phyloP scores from a whole-genome alignment of 2,797 vertebrate genomes.

The Peromyscus nudipes region DNA sequence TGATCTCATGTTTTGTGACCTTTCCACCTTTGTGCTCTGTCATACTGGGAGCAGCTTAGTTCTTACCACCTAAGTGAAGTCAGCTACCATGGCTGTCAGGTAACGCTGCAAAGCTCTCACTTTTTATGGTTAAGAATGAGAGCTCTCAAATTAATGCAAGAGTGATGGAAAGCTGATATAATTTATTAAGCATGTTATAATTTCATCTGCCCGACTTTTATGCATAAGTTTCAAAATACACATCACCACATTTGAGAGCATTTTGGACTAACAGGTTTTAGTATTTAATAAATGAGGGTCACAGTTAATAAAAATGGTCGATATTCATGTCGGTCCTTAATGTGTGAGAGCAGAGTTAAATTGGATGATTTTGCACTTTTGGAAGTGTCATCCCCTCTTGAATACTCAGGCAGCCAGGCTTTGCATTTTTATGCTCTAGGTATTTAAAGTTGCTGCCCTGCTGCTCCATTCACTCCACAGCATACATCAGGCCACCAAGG shows the following conservation, averaged over 20 bases:
- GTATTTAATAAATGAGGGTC: constrained; percentile 70
- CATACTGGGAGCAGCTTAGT: neutral
- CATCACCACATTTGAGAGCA: constrained; percentile 69
- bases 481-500: constrained; percentile 79
- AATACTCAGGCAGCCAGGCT: constrained; percentile 75
- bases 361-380: constrained; percentile 81
- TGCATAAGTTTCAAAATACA: constrained; percentile 60
- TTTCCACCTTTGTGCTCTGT: neutral
- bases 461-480: constrained; percentile 71
- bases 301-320: constrained; percentile 77
- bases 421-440: constrained; percentile 68
- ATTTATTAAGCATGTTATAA: constrained; percentile 65
- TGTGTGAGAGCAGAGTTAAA: constrained; percentile 56
- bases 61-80: neutral
- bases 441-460: constrained; percentile 66
- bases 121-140: constrained; percentile 55
- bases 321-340: constrained; percentile 71
- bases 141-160: constrained; percentile 33
- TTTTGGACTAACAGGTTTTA: constrained; percentile 63
- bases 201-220: constrained; percentile 54
- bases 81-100: neutral
- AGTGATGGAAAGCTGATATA: constrained; percentile 28
- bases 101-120: neutral
- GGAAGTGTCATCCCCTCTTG: constrained; percentile 65
- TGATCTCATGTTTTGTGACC: neutral